A percentile compares a stretch with the other conserved stretches of the same genome.
Evolutionary conservation across 1,140 invertebrate genomes (phyloP).

Genomic region (Riptortus pedestris): DNA sequence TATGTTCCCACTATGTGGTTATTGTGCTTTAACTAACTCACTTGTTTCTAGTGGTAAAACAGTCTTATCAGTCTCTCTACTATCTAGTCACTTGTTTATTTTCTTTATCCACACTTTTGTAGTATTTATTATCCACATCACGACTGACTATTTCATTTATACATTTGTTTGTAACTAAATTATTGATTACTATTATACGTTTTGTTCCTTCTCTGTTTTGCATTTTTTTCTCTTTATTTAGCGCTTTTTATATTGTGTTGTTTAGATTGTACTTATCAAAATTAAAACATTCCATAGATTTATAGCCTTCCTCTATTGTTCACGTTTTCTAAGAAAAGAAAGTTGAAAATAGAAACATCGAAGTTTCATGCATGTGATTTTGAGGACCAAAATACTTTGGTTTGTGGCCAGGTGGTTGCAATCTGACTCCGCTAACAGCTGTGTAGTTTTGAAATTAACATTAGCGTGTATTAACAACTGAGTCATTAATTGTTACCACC

Average conservation of each 20-base stretch:
- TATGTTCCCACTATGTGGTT: slow-evolving; percentile 7
- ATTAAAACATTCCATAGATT: slow-evolving; percentile 28
- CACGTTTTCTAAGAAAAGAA: slow-evolving; percentile 10
- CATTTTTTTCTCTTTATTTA: slow-evolving; percentile 21
- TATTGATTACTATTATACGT: slow-evolving; percentile 15
- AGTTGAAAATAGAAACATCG: slow-evolving; percentile 27
- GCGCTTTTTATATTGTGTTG: slow-evolving; percentile 8
- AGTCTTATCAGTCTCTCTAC: slow-evolving; percentile 11
- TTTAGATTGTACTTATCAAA: slow-evolving; percentile 15
- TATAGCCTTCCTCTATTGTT: slow-evolving; percentile 4
- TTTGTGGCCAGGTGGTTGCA: slow-evolving; percentile 11
- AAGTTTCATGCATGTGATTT: slow-evolving; percentile 31
- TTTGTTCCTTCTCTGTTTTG: slow-evolving; percentile 27
- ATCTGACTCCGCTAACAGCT: slow-evolving; percentile 9
- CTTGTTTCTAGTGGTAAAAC: neutral
- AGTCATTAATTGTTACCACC: slow-evolving; percentile 12
- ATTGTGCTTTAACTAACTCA: slow-evolving; percentile 14
- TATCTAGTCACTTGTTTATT: slow-evolving; percentile 27
- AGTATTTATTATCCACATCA: slow-evolving; percentile 28
- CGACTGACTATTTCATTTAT: slow-evolving; percentile 20
- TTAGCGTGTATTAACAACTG: neutral
- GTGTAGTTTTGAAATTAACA: neutral
- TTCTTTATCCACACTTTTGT: slow-evolving; percentile 25
- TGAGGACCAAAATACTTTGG: slow-evolving; percentile 31
- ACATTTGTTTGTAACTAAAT: slow-evolving; percentile 20